Conservation (phyloP, 2,797 vertebrate species). For the Cheirogaleus major region DNA sequence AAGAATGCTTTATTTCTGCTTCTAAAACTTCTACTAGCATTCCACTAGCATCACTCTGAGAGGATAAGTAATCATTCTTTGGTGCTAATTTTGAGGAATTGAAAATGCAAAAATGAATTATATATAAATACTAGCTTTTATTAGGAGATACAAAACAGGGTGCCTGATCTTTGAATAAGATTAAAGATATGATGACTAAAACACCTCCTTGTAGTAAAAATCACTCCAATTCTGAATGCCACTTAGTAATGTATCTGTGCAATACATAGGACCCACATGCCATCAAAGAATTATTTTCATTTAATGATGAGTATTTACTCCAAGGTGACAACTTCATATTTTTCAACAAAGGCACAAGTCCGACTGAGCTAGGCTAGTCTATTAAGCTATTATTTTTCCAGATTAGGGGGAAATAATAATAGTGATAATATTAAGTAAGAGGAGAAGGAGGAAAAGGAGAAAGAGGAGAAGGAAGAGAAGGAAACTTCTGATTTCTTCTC, state of each 20-base stretch:
- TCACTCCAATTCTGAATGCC: neutral
- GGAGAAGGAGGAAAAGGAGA: neutral
- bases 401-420: neutral
- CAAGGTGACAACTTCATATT: neutral
- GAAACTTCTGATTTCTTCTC: neutral
- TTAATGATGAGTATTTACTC: neutral
- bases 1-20: neutral
- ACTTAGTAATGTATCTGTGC: neutral
- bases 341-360: neutral
- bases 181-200: neutral
- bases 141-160: neutral
- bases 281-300: neutral
- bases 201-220: neutral
- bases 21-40: neutral
- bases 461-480: neutral
- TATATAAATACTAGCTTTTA: neutral
- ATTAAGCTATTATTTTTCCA: neutral
- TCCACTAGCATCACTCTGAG: neutral
- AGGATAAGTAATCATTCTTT: neutral
- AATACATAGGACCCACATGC: neutral
- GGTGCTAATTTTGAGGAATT: neutral
- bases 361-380: neutral
- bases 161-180: neutral
- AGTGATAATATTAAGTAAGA: neutral
- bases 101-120: neutral